Percentiles rank a stretch among this genome's conserved stretches.
phyloP scores from a whole-genome alignment of 1,140 invertebrate species.

The Macrotrachela quadricornifera region DNA sequence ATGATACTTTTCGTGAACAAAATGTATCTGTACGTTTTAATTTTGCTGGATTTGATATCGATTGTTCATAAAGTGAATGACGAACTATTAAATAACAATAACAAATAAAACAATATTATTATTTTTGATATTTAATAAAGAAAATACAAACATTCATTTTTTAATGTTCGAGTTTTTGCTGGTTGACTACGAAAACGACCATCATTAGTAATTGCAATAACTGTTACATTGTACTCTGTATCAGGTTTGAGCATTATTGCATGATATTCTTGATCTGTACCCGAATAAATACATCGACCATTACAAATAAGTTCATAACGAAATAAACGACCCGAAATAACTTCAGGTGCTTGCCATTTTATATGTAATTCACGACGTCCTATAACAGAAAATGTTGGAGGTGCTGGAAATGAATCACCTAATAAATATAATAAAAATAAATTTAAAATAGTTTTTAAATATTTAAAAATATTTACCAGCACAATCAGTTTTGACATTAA shows the following conservation, averaged over 20 bases:
- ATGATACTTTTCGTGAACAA: too few species aligned
- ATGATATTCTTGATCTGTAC: constrained; percentile 19
- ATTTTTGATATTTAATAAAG: too few species aligned
- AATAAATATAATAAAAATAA: too few species aligned
- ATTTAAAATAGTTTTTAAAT: too few species aligned
- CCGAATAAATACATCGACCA: constrained; percentile 23
- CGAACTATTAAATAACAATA: too few species aligned
- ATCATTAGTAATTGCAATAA: constrained; percentile 25
- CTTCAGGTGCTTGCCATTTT: constrained; percentile 22
- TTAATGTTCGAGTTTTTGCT: constrained; percentile 23
- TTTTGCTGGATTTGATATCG: too few species aligned
- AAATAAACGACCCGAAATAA: constrained; percentile 22
- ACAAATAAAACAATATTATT: too few species aligned
- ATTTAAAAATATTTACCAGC: too few species aligned
- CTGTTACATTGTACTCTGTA: constrained; percentile 20
- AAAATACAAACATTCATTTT: constrained; percentile 24
- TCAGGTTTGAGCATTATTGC: constrained; percentile 20
- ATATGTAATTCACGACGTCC: constrained; percentile 25
- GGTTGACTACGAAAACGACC: constrained; percentile 26
- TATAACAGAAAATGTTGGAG: constrained; percentile 22
- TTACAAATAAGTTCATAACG: constrained; percentile 25
- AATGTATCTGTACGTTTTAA: too few species aligned
- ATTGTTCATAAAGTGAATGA: too few species aligned
- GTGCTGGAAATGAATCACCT: constrained; percentile 24
- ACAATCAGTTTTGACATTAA: neutral